Evolutionary conservation across 1,140 invertebrate species (phyloP), one percentile per base, ranked within the genome.

Genomic region (Leucophenga varia): DNA sequence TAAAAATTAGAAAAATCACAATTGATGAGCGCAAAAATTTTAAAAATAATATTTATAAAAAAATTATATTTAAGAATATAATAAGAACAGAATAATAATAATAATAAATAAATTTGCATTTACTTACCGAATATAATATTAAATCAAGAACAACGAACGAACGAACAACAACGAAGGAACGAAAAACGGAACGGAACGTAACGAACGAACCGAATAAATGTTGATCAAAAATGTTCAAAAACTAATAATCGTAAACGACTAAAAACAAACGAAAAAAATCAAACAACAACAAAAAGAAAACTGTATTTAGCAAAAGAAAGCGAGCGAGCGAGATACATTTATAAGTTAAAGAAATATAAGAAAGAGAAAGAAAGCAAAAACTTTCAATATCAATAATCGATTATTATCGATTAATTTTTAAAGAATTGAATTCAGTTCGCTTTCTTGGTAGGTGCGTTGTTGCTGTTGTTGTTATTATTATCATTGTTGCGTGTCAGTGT

Each of bases 1-100:
- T 19, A 68, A 52, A 67, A 65, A 65, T 65, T 65, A 65, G 63
- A 65, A 65, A 63, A 57, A 56, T 28, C 12, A n/a, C n/a, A n/a
- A n/a, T 28, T 28, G 6, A 28, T 34, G 9, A 14, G 31, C 25
- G 6, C 31, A 9, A n/a, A 4, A 34, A 14, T 13, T 8, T 8
- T 34, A 14, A 14, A 34, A 8, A 5, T 18, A 43, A 31, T 31
- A 31, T 17, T 31, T 31, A 31, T 43, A 43, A 30, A 32, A 14
- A 43, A 43, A 31, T 31, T 43, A 32, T 19, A 31, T n/a, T 19
- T 31, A 43, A 43, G 20, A 18, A 19, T 31, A 17, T 31, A 18
- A 31, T 17, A 28, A 40, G 22, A 40, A 18, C 20, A 10, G 17
- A 38, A 38, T 17, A 1, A n/a, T n/a, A n/a, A n/a, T n/a, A n/a